Evolutionary conservation across 2,113 vertebrate genomes (phyloP).

Genomic region (Mormyrus lacerda): DNA sequence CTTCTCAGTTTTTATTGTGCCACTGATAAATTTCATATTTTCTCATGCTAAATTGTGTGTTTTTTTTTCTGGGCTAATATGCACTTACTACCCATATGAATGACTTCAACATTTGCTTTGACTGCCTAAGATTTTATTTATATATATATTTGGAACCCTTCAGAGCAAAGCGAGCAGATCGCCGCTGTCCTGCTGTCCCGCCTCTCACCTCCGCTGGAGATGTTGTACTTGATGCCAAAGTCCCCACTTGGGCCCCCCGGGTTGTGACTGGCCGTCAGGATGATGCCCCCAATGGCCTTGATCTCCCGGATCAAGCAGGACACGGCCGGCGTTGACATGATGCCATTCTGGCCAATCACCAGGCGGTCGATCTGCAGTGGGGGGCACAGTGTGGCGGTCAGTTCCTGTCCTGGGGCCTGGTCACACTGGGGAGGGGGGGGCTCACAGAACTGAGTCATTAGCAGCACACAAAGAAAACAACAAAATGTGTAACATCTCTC

Average conservation of each 20-base stretch:
- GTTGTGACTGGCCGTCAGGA: slow-evolving; percentile 96
- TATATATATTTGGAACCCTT: not conserved
- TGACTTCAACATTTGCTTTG: not conserved
- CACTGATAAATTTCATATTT: not conserved
- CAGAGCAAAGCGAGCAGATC: not conserved
- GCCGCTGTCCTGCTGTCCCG: too few relatives aligned
- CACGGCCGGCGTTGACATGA: slow-evolving; percentile 92
- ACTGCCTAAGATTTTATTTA: not conserved
- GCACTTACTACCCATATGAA: not conserved
- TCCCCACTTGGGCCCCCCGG: slow-evolving; percentile 90
- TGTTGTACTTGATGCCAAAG: slow-evolving; percentile 98
- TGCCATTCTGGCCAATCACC: slow-evolving; percentile 93
- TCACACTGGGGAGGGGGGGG: not conserved
- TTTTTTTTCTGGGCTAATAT: not conserved
- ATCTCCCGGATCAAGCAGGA: slow-evolving; percentile 95
- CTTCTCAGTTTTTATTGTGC: not conserved
- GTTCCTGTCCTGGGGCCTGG: not conserved
- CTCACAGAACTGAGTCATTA: not conserved
- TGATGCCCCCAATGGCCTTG: slow-evolving; percentile 93
- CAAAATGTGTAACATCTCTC: not conserved
- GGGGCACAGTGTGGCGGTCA: slow-evolving; percentile 9
- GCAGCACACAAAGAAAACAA: not conserved
- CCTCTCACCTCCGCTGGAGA: slow-evolving; percentile 81
- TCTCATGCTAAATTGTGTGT: not conserved
- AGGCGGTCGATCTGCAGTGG: slow-evolving; percentile 77